Evolutionary conservation across 2,888 invertebrate genomes (phyloP).

Genomic region (Callyntrura guangdongensis): DNA sequence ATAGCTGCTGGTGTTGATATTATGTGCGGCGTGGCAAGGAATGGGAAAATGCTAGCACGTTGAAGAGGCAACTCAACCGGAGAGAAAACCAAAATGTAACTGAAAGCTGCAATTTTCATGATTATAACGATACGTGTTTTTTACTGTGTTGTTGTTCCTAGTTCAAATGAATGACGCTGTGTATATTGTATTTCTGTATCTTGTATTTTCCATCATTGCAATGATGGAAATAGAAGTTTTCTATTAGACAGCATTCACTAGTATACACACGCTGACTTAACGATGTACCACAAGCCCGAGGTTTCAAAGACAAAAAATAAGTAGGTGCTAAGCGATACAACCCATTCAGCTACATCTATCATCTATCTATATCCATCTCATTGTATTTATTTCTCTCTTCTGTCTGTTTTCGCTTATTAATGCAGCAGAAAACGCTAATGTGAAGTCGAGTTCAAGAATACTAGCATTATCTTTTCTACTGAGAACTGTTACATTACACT

Average conservation of each 20-base stretch:
- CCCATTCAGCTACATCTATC: slow-evolving; percentile 41
- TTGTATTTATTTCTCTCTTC: too few relatives aligned
- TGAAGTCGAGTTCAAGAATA: slow-evolving; percentile 44
- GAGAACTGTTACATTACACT: not conserved
- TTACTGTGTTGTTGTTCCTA: slow-evolving; percentile 6
- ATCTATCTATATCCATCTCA: slow-evolving; percentile 31
- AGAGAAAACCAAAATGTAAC: slow-evolving; percentile 63
- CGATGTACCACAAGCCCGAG: too few relatives aligned
- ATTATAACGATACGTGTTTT: slow-evolving; percentile 45
- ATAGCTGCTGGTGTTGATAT: slow-evolving; percentile 35
- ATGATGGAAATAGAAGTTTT: too few relatives aligned
- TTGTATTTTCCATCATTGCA: too few relatives aligned
- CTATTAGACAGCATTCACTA: too few relatives aligned
- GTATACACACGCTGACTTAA: too few relatives aligned
- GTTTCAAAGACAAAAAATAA: too few relatives aligned
- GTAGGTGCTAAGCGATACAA: not conserved
- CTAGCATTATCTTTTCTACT: not conserved
- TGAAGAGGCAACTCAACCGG: slow-evolving; percentile 69
- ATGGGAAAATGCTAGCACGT: slow-evolving; percentile 55
- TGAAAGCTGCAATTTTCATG: slow-evolving; percentile 64
- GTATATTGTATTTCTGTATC: too few relatives aligned
- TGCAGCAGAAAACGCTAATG: slow-evolving; percentile 46
- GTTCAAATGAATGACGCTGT: slow-evolving; percentile 25
- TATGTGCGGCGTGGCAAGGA: slow-evolving; percentile 23
- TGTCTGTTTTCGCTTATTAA: slow-evolving; percentile 17